phyloP scores from a whole-genome alignment of 2,113 vertebrate genomes.

The Numenius arquata region DNA sequence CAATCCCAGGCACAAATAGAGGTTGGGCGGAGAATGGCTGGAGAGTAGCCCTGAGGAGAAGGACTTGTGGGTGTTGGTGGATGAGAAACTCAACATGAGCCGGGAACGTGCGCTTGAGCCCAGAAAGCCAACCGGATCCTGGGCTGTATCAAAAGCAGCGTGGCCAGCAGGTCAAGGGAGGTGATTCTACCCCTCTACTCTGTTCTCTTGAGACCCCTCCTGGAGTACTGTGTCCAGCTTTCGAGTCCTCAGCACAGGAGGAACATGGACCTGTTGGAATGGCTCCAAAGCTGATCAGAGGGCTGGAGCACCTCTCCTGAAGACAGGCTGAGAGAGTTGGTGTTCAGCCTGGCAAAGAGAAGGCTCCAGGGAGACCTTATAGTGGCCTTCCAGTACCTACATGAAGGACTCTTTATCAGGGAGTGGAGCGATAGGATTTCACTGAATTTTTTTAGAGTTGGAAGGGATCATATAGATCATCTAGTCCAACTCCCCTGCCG shows the following conservation, averaged over 20 bases:
- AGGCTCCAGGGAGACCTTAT: background rate
- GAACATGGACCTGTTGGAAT: background rate
- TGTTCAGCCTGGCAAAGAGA: background rate
- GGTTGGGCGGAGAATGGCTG: no score
- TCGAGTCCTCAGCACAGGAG: background rate
- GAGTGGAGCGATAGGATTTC: background rate
- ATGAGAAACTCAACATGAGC: no score
- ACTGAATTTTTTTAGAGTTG: no score
- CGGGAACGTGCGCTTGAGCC: no score
- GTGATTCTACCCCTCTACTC: background rate
- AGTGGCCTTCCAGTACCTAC: background rate
- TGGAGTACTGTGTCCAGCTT: background rate
- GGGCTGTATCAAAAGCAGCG: background rate
- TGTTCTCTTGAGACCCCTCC: background rate
- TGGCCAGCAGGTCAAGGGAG: background rate
- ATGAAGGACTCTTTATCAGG: background rate
- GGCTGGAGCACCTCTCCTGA: background rate
- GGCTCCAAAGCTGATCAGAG: background rate
- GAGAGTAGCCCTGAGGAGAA: no score
- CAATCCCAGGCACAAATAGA: no score
- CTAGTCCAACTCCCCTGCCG: no score
- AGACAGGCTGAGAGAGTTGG: background rate
- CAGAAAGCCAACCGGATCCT: background rate
- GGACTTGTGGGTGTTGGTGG: no score
- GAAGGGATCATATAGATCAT: no score